phyloP scores from a whole-genome alignment of 2,888 invertebrate species.

The Empis stercorea region DNA sequence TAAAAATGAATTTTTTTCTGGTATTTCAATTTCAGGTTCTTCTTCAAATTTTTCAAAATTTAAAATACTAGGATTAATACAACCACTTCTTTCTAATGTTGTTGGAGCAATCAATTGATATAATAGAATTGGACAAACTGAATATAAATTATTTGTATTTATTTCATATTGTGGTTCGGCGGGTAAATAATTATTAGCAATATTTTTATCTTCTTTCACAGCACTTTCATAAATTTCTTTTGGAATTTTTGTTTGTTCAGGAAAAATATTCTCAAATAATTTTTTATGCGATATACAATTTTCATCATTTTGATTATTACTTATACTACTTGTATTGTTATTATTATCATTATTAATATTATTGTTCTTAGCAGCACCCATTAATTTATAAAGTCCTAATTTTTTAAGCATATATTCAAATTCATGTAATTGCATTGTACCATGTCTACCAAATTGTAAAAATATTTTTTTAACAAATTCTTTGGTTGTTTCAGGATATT shows the following conservation, averaged over 20 bases:
- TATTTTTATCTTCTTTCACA: neutral
- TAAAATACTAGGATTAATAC: constrained; percentile 37
- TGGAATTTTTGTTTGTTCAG: constrained; percentile 10
- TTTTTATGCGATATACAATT: constrained; percentile 22
- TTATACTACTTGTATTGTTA: constrained; percentile 6
- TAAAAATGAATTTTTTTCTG: neutral
- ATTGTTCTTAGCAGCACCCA: constrained; percentile 18
- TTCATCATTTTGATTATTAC: constrained; percentile 6
- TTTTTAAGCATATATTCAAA: constrained; percentile 53
- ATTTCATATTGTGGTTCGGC: constrained; percentile 16
- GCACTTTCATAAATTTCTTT: constrained; percentile 7
- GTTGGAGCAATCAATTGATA: constrained; percentile 49
- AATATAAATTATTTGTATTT: constrained; percentile 25
- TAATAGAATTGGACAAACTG: constrained; percentile 53
- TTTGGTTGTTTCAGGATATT: constrained; percentile 38
- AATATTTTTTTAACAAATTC: constrained; percentile 56
- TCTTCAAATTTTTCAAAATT: constrained; percentile 12
- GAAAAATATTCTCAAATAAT: constrained; percentile 6
- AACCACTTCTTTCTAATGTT: constrained; percentile 42
- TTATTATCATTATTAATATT: neutral
- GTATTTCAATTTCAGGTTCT: no score
- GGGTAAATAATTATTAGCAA: constrained; percentile 5
- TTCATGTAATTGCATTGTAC: constrained; percentile 48
- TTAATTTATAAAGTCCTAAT: constrained; percentile 43
- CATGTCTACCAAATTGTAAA: constrained; percentile 47